A percentile compares a stretch with the other conserved stretches of the same genome.
Conservation (phyloP, 35 echinoderm and acorn worm species). For the Stichopus chloronotus region DNA sequence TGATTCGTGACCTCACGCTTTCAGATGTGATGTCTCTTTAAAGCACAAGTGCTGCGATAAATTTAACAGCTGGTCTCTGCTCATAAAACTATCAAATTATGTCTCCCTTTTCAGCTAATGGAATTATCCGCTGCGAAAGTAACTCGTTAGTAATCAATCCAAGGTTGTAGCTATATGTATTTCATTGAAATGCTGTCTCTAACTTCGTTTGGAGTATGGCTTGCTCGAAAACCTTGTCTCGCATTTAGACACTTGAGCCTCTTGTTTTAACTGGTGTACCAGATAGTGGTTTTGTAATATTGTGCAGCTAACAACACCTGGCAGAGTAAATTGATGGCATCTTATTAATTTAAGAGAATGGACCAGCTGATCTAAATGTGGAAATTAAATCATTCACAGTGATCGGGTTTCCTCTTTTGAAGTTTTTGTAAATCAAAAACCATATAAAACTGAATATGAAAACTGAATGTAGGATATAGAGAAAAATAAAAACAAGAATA, state of each 20-base stretch:
- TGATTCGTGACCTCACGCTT: too few species aligned
- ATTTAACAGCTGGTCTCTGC: background rate
- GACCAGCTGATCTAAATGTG: background rate
- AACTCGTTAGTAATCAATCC: slow-evolving; percentile 45
- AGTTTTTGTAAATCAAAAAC: background rate
- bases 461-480: too few species aligned
- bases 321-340: slow-evolving; percentile 2
- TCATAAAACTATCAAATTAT: slow-evolving; percentile 32
- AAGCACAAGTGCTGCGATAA: background rate
- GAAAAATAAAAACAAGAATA: too few species aligned
- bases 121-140: background rate
- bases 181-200: slow-evolving; percentile 1
- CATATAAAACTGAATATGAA: background rate
- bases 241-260: background rate
- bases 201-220: slow-evolving; percentile 1
- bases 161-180: slow-evolving; percentile 1
- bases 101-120: slow-evolving; percentile 4
- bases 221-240: background rate
- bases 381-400: background rate
- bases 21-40: background rate
- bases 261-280: background rate
- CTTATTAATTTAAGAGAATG: slow-evolving; percentile 24
- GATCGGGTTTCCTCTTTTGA: background rate
- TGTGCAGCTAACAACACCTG: background rate
- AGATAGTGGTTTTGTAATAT: background rate